A percentile compares a stretch with the other conserved stretches of the same genome.
phyloP scores from a whole-genome alignment of 2,797 vertebrate species.

The Loris lydekkerianus region DNA sequence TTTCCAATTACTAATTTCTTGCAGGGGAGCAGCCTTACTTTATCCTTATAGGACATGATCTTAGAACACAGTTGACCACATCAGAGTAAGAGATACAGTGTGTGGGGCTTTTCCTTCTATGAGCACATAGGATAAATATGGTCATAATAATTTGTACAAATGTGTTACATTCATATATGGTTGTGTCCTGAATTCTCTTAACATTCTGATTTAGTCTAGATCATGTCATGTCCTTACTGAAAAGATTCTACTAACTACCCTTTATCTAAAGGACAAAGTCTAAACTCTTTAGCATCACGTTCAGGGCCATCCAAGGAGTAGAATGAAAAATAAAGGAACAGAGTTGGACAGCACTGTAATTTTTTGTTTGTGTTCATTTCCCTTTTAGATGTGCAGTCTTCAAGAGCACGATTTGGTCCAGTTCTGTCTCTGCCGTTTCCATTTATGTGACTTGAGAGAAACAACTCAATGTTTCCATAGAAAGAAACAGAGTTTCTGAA shows the following conservation, averaged over 20 bases:
- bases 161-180: not conserved
- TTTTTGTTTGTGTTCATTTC: not conserved
- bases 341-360: not conserved
- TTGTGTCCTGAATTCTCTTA: conserved; percentile 53
- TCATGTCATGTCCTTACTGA: not conserved
- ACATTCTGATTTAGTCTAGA: not conserved
- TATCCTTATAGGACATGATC: not conserved
- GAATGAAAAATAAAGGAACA: conserved; percentile 11
- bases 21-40: not conserved
- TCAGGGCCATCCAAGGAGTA: not conserved
- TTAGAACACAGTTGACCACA: not conserved
- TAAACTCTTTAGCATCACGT: not conserved
- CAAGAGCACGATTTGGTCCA: not conserved
- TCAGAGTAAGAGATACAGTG: not conserved
- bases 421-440: not conserved
- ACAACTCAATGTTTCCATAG: not conserved
- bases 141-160: not conserved
- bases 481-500: conserved; percentile 24
- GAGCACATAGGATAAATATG: not conserved
- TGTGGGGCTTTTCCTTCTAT: not conserved
- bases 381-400: not conserved
- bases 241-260: not conserved
- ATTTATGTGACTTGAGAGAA: not conserved
- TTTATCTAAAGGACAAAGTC: not conserved
- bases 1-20: conserved; percentile 39